Conservation (phyloP, 2,888 invertebrate species). For the Sphaerophoria rueppellii region DNA sequence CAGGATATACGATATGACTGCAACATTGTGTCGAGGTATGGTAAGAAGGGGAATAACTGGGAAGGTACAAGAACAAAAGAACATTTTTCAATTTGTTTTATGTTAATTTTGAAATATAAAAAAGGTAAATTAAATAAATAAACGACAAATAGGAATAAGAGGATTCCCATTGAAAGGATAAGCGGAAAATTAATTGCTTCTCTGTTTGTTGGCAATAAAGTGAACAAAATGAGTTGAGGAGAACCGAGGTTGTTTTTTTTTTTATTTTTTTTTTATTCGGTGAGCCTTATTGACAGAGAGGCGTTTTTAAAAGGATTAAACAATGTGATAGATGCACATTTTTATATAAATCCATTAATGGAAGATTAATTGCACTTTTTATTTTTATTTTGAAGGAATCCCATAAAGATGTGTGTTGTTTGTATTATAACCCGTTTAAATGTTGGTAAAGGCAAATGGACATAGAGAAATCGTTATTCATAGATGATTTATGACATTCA, state of each 20-base stretch:
- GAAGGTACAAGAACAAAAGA: constrained; percentile 22
- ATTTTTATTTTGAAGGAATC: neutral
- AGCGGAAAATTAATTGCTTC: constrained; percentile 72
- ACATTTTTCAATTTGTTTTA: constrained; percentile 71
- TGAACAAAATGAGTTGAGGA: constrained; percentile 53
- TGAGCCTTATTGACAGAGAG: constrained; percentile 55
- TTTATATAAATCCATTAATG: constrained; percentile 40
- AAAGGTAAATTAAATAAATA: neutral
- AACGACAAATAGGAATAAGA: constrained; percentile 57
- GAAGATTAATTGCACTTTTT: constrained; percentile 28
- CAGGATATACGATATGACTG: constrained; percentile 17
- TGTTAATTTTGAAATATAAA: constrained; percentile 65
- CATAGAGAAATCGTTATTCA: too few species aligned
- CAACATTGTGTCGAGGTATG: neutral
- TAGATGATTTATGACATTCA: too few species aligned
- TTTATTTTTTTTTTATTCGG: neutral
- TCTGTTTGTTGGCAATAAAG: constrained; percentile 60
- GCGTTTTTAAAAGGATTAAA: constrained; percentile 52
- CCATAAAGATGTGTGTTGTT: too few species aligned
- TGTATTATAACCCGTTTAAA: too few species aligned
- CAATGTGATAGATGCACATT: constrained; percentile 43
- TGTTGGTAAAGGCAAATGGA: too few species aligned
- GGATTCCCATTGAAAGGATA: constrained; percentile 69
- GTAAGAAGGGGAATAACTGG: constrained; percentile 1
- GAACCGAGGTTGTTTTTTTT: constrained; percentile 29